Evolutionary conservation across 2,797 vertebrate species (phyloP).

Genomic region (Hydrocynus forskahlii): DNA sequence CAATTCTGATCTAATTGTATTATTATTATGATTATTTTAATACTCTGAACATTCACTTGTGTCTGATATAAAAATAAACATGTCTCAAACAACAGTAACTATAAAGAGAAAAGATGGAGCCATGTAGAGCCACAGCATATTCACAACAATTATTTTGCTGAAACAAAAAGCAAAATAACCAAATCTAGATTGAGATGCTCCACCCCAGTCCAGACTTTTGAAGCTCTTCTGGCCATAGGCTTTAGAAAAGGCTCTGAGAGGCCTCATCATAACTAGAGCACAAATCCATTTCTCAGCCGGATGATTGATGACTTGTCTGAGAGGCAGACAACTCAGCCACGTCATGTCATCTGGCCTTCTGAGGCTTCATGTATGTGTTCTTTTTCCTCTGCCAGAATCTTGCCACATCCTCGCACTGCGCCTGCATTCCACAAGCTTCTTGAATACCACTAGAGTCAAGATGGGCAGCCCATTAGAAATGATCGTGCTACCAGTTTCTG

Average conservation of each 20-base stretch:
- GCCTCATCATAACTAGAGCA: not conserved
- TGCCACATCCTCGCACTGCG: not conserved
- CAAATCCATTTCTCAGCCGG: constrained; percentile 43
- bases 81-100: too few relatives aligned
- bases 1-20: too few relatives aligned
- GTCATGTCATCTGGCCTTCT: not conserved
- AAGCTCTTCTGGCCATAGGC: not conserved
- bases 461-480: not conserved
- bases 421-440: not conserved
- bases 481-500: not conserved
- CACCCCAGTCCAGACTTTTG: not conserved
- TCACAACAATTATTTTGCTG: too few relatives aligned
- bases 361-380: not conserved
- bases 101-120: too few relatives aligned
- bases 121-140: too few relatives aligned
- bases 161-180: too few relatives aligned
- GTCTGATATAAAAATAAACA: too few relatives aligned
- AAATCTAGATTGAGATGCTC: not conserved
- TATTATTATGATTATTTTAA: too few relatives aligned
- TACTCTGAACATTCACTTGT: too few relatives aligned
- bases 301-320: constrained; percentile 40
- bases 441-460: not conserved
- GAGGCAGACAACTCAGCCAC: not conserved
- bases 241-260: not conserved
- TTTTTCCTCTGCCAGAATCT: not conserved